phyloP scores from a whole-genome alignment of 37 sponge, comb jelly and placozoan genomes.

The Agelas oroides region DNA sequence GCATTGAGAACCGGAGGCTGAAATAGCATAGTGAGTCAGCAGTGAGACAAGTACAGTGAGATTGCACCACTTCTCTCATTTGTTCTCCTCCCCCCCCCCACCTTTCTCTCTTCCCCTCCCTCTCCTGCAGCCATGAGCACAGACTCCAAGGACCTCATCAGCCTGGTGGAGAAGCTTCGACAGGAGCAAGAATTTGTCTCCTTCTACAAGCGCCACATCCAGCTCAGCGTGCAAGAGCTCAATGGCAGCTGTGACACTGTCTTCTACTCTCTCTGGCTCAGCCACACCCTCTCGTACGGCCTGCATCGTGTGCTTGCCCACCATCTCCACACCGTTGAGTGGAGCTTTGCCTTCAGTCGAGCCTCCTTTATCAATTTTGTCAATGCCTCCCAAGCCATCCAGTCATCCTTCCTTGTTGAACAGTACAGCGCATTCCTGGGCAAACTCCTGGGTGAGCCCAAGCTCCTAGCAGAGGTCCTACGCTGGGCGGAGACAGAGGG shows the following conservation, averaged over 20 bases:
- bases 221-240: slow-evolving; percentile 22
- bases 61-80: no score
- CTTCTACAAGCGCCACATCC: slow-evolving; percentile 23
- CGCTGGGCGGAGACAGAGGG: slow-evolving; percentile 50
- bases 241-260: slow-evolving; percentile 51
- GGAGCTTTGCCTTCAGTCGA: slow-evolving; percentile 25
- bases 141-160: neutral
- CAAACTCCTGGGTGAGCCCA: slow-evolving; percentile 8
- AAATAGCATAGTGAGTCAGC: no score
- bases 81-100: no score
- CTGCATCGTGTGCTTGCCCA: slow-evolving; percentile 22
- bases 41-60: no score
- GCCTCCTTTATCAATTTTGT: slow-evolving; percentile 21
- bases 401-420: slow-evolving; percentile 9
- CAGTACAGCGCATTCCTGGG: slow-evolving; percentile 35
- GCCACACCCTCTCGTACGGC: slow-evolving; percentile 38
- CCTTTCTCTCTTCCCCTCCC: no score
- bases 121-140: neutral
- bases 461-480: slow-evolving; percentile 41
- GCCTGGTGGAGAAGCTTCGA: slow-evolving; percentile 56
- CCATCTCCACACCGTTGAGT: slow-evolving; percentile 19
- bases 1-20: no score
- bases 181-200: slow-evolving; percentile 61
- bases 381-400: slow-evolving; percentile 38
- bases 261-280: slow-evolving; percentile 57